Evolutionary conservation across 2,888 invertebrate genomes (phyloP).

Genomic region (Cantharis rustica): DNA sequence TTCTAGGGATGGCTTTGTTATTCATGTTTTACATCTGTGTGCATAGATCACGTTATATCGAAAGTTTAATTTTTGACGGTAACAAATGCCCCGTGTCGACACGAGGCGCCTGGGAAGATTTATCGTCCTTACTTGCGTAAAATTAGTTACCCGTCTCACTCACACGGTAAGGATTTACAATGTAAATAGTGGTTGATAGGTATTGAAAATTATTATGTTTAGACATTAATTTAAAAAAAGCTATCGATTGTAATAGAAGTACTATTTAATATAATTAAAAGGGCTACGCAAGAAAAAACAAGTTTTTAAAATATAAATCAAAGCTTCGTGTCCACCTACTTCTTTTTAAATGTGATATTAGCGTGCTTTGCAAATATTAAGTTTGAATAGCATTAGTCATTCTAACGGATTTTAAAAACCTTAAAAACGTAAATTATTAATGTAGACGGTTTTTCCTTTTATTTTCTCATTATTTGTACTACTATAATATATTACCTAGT

Average conservation of each 20-base stretch:
- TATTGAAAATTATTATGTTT: conserved; percentile 12
- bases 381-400: background rate
- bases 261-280: conserved; percentile 7
- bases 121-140: conserved; percentile 27
- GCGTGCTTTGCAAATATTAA: background rate
- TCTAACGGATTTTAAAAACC: background rate
- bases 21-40: conserved; percentile 21
- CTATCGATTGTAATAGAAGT: conserved; percentile 7
- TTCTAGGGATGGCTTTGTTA: conserved; percentile 12
- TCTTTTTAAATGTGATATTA: background rate
- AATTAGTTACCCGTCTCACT: conserved; percentile 30
- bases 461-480: background rate
- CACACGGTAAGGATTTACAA: conserved; percentile 23
- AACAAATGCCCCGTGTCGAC: conserved; percentile 30
- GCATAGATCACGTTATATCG: conserved; percentile 27
- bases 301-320: background rate
- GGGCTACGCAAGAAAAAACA: background rate
- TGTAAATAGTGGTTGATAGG: conserved; percentile 22
- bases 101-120: conserved; percentile 28
- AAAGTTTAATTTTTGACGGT: conserved; percentile 31
- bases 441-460: background rate
- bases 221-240: conserved; percentile 10
- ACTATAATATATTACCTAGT: background rate
- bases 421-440: background rate
- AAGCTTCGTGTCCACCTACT: background rate